A percentile compares a stretch with the other conserved stretches of the same genome.
Evolutionary conservation across 2,888 invertebrate species (phyloP).

Genomic region (Aricia artaxerxes): DNA sequence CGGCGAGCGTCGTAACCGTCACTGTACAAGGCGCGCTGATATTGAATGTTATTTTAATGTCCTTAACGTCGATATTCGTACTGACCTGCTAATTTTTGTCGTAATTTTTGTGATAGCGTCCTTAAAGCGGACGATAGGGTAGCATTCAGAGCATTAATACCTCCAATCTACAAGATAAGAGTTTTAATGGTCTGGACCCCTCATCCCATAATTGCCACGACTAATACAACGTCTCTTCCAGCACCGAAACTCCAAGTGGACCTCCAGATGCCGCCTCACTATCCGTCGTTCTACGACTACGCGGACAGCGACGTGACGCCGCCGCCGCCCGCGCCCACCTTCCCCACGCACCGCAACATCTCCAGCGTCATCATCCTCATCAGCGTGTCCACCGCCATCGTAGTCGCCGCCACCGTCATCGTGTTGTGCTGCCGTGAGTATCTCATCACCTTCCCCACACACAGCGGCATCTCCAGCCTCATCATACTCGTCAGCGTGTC

Average conservation of each 20-base stretch:
- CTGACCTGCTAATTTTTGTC: too few relatives aligned
- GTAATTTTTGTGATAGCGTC: too few relatives aligned
- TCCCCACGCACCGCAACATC: constrained; percentile 49
- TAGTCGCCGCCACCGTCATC: constrained; percentile 47
- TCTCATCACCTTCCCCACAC: constrained; percentile 43
- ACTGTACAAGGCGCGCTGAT: too few relatives aligned
- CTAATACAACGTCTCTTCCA: constrained; percentile 44
- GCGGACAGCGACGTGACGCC: constrained; percentile 51
- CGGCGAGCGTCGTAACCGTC: too few relatives aligned
- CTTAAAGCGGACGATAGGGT: too few relatives aligned
- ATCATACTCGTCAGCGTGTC: constrained; percentile 50
- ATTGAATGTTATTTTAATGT: too few relatives aligned
- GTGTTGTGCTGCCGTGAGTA: constrained; percentile 47
- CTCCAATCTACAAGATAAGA: too few relatives aligned
- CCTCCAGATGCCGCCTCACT: constrained; percentile 62
- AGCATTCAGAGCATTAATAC: too few relatives aligned
- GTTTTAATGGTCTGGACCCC: not conserved
- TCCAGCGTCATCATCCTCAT: constrained; percentile 52
- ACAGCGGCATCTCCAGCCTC: constrained; percentile 49
- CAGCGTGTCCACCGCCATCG: constrained; percentile 47
- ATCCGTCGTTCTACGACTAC: constrained; percentile 68
- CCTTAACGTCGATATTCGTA: too few relatives aligned
- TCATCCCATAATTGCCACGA: not conserved
- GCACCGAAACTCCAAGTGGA: constrained; percentile 58
- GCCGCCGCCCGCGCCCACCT: constrained; percentile 50